A percentile compares a stretch with the other conserved stretches of the same genome.
phyloP scores from a whole-genome alignment of 2,113 vertebrate species.

The Dissostichus mawsoni region DNA sequence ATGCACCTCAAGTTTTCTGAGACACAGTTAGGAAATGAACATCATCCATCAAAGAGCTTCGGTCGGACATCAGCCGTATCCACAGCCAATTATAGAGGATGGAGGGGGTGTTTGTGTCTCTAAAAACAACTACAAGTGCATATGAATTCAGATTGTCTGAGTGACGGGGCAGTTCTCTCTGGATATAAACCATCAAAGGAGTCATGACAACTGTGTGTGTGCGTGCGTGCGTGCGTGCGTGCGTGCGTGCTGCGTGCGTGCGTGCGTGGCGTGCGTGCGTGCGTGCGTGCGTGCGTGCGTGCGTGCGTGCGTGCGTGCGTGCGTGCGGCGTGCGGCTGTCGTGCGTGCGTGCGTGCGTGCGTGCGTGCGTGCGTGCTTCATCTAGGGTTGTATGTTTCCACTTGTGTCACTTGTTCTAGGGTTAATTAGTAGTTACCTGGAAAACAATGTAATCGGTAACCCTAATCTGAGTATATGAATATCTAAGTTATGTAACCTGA shows the following conservation, averaged over 20 bases:
- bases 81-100: slow-evolving; percentile 51
- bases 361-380: not conserved
- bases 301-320: no score
- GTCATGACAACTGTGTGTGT: not conserved
- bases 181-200: slow-evolving; percentile 16
- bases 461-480: no score
- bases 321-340: no score
- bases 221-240: no score
- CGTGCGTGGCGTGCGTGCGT: not conserved
- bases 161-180: not conserved
- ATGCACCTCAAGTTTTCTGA: slow-evolving; percentile 74
- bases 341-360: no score
- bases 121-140: not conserved
- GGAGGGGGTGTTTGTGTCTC: not conserved
- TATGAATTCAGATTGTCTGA: slow-evolving; percentile 1
- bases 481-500: no score
- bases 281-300: not conserved
- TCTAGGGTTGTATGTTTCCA: not conserved
- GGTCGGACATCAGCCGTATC: slow-evolving; percentile 23
- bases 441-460: no score
- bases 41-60: slow-evolving; percentile 79
- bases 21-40: slow-evolving; percentile 78
- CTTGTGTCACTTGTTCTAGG: no score
- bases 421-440: no score
- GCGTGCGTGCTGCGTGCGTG: no score